phyloP scores from a whole-genome alignment of 2,113 vertebrate species.

The Forbesichthys papilliferus region DNA sequence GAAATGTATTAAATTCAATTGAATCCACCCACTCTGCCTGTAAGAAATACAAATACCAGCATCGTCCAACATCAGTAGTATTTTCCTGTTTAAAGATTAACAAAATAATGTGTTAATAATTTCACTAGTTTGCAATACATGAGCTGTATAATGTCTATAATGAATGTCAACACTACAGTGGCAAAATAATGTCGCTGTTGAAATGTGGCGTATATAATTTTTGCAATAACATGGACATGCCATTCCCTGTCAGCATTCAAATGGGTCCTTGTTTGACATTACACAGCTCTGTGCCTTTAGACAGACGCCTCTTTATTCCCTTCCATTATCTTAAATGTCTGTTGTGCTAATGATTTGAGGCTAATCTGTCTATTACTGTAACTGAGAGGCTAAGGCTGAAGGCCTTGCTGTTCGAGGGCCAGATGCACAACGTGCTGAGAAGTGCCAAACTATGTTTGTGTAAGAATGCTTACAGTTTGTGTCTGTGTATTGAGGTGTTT shows the following conservation, averaged over 20 bases:
- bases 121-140: background rate
- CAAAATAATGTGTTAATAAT: too few species aligned
- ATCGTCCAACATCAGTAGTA: too few species aligned
- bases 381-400: constrained; percentile 17
- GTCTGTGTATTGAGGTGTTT: background rate
- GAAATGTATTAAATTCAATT: too few species aligned
- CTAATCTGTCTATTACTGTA: constrained; percentile 12
- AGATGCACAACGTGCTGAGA: background rate
- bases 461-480: background rate
- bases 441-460: background rate
- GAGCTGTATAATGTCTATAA: background rate
- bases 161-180: too few species aligned
- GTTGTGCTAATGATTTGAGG: constrained; percentile 22
- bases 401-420: constrained; percentile 21
- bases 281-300: background rate
- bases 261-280: background rate
- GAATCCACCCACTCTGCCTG: too few species aligned
- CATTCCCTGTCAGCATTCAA: background rate
- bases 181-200: background rate
- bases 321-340: constrained; percentile 39
- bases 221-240: too few species aligned
- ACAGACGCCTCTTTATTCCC: constrained; percentile 34
- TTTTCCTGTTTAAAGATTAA: too few species aligned
- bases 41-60: too few species aligned
- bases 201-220: background rate